These are phyloP conservation scores for Pterois miles DNA, from an alignment of 2,797 vertebrate species.

Conservation along the genomic window DNA sequence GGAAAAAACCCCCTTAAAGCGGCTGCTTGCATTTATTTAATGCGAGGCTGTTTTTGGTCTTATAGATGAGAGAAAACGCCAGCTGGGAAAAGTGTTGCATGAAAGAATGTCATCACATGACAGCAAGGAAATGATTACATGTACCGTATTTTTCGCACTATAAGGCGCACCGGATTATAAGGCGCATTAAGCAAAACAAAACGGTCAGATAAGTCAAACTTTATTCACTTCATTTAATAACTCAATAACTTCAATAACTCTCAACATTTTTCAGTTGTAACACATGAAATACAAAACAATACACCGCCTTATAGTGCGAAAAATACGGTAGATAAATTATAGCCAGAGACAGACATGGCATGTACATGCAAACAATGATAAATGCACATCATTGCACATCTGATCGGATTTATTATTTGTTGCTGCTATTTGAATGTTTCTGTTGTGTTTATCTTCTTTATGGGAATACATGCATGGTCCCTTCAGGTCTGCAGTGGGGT, in stretches of 20 bases:
- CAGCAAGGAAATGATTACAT: neutral
- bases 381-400: slow-evolving; percentile 5
- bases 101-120: slow-evolving; percentile 8
- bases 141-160: too few species aligned
- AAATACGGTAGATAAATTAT: slow-evolving; percentile 18
- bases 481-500: neutral
- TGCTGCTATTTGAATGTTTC: neutral
- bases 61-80: slow-evolving; percentile 1
- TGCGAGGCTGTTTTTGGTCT: neutral
- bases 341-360: neutral
- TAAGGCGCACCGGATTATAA: too few species aligned
- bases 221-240: too few species aligned
- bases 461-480: neutral
- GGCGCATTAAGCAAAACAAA: too few species aligned
- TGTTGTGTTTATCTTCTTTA: neutral
- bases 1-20: too few species aligned
- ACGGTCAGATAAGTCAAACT: too few species aligned
- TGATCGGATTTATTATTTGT: slow-evolving; percentile 5
- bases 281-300: too few species aligned
- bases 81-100: neutral
- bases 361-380: neutral
- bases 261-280: too few species aligned
- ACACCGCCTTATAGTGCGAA: too few species aligned
- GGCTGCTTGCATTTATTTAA: neutral
- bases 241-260: too few species aligned